These are phyloP conservation scores for Anguilla pacifica DNA, from an alignment of 2,797 vertebrate species.

Conservation along the genomic window DNA sequence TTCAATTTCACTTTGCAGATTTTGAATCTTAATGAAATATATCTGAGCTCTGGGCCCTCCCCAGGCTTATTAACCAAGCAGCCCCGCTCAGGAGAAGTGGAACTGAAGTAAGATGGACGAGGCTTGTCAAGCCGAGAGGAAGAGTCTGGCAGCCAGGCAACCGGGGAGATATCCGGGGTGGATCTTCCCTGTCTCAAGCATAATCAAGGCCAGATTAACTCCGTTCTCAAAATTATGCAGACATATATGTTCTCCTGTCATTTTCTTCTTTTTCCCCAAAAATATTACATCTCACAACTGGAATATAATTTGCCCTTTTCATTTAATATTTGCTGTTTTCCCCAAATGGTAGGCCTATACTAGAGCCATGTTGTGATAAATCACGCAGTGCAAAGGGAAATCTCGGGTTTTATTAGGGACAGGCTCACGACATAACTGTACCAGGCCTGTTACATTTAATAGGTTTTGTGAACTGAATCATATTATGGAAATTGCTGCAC, in stretches of 20 bases:
- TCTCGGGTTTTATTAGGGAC: not conserved
- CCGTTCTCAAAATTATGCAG: not conserved
- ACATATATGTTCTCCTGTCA: no score
- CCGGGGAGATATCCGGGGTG: slow-evolving; percentile 6
- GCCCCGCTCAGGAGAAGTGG: slow-evolving; percentile 50
- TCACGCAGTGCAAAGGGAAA: not conserved
- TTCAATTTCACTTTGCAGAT: slow-evolving; percentile 43
- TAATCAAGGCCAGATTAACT: slow-evolving; percentile 2
- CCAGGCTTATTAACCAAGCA: slow-evolving; percentile 54
- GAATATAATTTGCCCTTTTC: not conserved
- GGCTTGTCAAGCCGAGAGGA: slow-evolving; percentile 58
- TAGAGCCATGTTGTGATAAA: not conserved
- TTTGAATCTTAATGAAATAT: slow-evolving; percentile 57
- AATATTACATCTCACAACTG: not conserved
- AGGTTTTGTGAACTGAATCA: not conserved
- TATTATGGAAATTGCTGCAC: not conserved
- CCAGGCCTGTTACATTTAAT: not conserved
- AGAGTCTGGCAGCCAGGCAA: slow-evolving; percentile 38
- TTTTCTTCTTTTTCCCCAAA: not conserved
- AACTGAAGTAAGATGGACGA: slow-evolving; percentile 63
- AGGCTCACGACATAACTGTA: not conserved
- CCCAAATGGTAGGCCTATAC: not conserved
- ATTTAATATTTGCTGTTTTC: not conserved
- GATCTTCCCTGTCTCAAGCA: not conserved
- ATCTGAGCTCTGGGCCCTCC: slow-evolving; percentile 57